phyloP scores from a whole-genome alignment of 2,113 vertebrate genomes.

The Psilopogon haemacephalus region DNA sequence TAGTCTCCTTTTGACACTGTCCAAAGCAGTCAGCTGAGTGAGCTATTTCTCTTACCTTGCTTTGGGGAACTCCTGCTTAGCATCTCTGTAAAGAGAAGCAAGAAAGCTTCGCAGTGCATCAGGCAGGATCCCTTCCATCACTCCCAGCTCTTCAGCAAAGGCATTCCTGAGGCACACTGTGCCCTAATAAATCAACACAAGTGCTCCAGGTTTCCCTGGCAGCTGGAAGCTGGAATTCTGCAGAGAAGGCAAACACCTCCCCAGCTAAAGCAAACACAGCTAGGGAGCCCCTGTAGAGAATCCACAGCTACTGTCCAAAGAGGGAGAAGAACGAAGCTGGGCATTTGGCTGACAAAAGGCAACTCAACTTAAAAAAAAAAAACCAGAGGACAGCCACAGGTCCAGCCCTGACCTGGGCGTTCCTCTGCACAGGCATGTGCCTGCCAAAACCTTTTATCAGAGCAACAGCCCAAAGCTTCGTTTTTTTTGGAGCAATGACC shows the following conservation, averaged over 20 bases:
- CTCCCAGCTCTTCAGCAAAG: conserved; percentile 6
- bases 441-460: not conserved
- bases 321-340: not conserved
- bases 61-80: conserved; percentile 27
- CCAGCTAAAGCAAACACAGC: conserved; percentile 46
- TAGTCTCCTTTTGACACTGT: not conserved
- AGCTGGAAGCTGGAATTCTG: conserved; percentile 47
- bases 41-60: not conserved
- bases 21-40: not conserved
- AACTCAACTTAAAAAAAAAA: not conserved
- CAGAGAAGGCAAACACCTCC: conserved; percentile 50
- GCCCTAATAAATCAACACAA: conserved; percentile 49
- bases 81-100: not conserved
- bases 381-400: not conserved
- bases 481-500: not conserved
- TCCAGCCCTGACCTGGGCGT: not conserved
- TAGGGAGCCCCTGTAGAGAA: not conserved
- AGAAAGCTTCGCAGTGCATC: not conserved
- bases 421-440: not conserved
- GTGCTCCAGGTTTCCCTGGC: not conserved
- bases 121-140: conserved; percentile 27
- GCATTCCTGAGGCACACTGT: conserved; percentile 7
- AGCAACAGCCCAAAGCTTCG: not conserved
- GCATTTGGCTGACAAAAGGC: conserved; percentile 22
- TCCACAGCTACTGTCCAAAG: conserved; percentile 47